phyloP scores from a whole-genome alignment of 2,888 invertebrate species.

The Tetranychus truncatus region DNA sequence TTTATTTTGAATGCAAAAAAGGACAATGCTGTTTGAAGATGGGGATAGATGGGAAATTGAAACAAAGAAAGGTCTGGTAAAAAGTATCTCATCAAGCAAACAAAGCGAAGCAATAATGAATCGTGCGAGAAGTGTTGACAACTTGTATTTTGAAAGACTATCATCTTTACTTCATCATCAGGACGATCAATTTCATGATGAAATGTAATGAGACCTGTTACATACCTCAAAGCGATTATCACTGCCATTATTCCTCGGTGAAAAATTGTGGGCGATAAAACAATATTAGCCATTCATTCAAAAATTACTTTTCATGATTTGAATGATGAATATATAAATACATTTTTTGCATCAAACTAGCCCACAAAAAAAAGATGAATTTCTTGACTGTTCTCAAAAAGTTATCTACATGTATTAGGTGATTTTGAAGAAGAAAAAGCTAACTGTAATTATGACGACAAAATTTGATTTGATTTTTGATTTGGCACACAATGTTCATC shows the following conservation, averaged over 20 bases:
- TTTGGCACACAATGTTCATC: not conserved
- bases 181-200: not conserved
- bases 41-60: not conserved
- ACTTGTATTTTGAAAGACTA: not conserved
- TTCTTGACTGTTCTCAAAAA: not conserved
- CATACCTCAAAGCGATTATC: not conserved
- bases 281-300: not conserved
- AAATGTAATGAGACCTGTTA: too few species aligned
- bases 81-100: not conserved
- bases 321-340: not conserved
- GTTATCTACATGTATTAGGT: not conserved
- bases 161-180: not conserved
- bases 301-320: not conserved
- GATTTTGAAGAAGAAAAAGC: not conserved
- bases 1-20: not conserved
- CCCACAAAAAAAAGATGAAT: not conserved
- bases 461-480: not conserved
- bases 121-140: not conserved
- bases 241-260: not conserved
- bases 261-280: not conserved
- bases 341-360: not conserved
- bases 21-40: not conserved
- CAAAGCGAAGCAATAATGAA: not conserved
- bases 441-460: too few species aligned
- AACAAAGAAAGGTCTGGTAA: not conserved